A percentile compares a stretch with the other conserved stretches of the same genome.
Conservation (phyloP, 2,113 vertebrate genomes). For the Etheostoma cragini region DNA sequence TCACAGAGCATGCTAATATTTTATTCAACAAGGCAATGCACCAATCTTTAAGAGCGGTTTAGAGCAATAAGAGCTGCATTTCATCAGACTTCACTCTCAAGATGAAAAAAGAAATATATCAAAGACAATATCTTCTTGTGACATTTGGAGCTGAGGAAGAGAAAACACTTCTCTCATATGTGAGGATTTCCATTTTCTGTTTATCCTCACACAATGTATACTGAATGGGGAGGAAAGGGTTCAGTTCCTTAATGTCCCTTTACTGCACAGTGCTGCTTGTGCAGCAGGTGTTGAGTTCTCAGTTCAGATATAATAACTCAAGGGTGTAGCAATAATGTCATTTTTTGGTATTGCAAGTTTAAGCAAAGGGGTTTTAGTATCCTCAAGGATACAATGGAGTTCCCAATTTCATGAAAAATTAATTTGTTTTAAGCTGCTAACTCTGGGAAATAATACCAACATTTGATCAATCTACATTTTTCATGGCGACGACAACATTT, state of each 20-base stretch:
- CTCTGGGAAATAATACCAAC: not conserved
- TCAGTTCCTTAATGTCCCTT: constrained; percentile 21
- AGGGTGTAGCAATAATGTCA: not conserved
- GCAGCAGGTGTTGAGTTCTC: not conserved
- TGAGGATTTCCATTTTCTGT: constrained; percentile 39
- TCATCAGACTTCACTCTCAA: constrained; percentile 47
- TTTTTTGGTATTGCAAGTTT: not conserved
- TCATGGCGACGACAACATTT: not conserved
- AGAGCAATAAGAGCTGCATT: constrained; percentile 22
- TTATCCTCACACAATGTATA: constrained; percentile 16
- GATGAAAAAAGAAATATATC: constrained; percentile 61
- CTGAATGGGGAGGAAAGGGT: not conserved
- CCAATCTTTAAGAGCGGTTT: constrained; percentile 40
- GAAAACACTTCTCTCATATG: constrained; percentile 23
- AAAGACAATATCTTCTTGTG: constrained; percentile 43
- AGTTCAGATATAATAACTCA: not conserved
- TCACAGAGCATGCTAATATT: constrained; percentile 52
- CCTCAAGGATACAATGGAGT: not conserved
- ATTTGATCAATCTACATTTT: not conserved
- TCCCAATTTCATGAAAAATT: not conserved
- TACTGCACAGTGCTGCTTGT: not conserved
- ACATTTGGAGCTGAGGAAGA: constrained; percentile 50
- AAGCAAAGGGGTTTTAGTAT: not conserved
- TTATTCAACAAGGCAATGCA: constrained; percentile 40
- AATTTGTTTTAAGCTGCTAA: not conserved